Evolutionary conservation across 2,797 vertebrate genomes (phyloP).

Genomic region (Remorina albescens): DNA sequence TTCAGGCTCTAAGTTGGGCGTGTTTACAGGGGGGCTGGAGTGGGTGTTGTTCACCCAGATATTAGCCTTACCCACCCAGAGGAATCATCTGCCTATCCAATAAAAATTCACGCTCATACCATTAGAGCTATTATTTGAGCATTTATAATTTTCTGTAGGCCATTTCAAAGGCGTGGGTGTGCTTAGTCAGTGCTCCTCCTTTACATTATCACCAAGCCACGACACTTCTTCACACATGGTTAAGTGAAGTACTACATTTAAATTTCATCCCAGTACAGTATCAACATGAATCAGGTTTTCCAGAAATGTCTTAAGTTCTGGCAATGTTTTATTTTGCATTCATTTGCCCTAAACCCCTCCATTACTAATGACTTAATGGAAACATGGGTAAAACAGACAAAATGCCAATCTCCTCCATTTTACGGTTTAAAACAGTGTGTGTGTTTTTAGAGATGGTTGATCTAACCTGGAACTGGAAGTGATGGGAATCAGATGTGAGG

Average conservation of each 20-base stretch:
- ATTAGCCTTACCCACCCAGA: too few relatives aligned
- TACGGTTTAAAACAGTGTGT: background rate
- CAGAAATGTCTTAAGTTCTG: background rate
- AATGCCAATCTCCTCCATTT: background rate
- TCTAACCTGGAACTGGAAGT: background rate
- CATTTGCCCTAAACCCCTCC: background rate
- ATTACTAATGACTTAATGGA: constrained; percentile 5
- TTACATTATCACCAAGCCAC: too few relatives aligned
- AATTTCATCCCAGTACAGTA: background rate
- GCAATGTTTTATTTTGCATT: background rate
- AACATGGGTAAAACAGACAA: constrained; percentile 7
- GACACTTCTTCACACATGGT: too few relatives aligned
- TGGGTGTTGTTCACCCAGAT: too few relatives aligned
- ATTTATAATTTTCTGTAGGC: too few relatives aligned
- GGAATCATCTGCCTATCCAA: too few relatives aligned
- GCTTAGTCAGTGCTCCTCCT: too few relatives aligned
- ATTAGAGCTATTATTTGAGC: too few relatives aligned
- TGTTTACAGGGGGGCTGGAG: too few relatives aligned
- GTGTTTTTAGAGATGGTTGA: background rate
- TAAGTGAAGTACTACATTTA: background rate
- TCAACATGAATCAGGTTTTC: background rate
- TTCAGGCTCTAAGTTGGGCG: background rate
- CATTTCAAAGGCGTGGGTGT: too few relatives aligned
- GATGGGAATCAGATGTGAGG: constrained; percentile 4
- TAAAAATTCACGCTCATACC: too few relatives aligned